These are phyloP conservation scores for Melanogrammus aeglefinus DNA, from an alignment of 2,797 vertebrate species.

Conservation along the genomic window DNA sequence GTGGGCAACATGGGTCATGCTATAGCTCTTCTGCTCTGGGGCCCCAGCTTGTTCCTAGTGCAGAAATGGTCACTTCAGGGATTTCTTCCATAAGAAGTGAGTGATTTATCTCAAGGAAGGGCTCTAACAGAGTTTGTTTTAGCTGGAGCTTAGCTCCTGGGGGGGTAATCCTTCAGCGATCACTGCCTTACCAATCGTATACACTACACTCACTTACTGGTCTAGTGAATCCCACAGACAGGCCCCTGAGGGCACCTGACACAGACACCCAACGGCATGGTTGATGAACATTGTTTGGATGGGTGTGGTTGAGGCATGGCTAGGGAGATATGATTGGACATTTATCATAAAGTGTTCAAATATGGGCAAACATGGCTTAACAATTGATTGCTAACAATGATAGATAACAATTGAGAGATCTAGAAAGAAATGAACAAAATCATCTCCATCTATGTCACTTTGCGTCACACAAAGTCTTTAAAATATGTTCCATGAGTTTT, in stretches of 20 bases:
- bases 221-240: neutral
- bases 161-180: neutral
- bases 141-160: neutral
- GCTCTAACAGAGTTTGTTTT: neutral
- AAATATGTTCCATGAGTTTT: neutral
- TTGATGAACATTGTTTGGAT: neutral
- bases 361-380: constrained; percentile 45
- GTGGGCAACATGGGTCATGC: neutral
- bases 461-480: neutral
- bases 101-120: neutral
- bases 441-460: neutral
- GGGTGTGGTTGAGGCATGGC: neutral
- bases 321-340: neutral
- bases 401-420: too few relatives aligned
- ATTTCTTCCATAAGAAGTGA: neutral
- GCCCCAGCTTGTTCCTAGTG: neutral
- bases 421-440: neutral
- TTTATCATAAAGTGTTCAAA: neutral
- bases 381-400: neutral
- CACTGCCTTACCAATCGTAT: constrained; percentile 12
- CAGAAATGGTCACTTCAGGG: neutral
- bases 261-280: neutral
- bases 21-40: neutral
- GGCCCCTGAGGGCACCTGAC: neutral
- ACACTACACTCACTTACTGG: neutral